These are phyloP conservation scores for Drosophila punjabiensis DNA, from an alignment of 1,140 invertebrate genomes.

Conservation along the genomic window DNA sequence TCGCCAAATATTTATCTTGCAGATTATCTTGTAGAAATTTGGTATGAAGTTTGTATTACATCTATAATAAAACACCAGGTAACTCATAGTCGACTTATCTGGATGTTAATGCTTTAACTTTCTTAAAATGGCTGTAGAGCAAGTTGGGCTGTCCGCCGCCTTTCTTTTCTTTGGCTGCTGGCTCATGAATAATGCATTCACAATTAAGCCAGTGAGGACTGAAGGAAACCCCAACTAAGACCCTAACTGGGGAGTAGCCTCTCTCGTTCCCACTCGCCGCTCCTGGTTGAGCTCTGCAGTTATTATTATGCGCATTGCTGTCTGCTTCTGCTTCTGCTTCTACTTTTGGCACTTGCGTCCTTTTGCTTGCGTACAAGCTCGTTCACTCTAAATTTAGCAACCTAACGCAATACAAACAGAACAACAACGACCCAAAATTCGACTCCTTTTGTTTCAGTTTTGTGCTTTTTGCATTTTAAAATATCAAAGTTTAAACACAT, in stretches of 20 bases:
- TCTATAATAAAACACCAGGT: too few species aligned
- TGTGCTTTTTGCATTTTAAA: constrained; percentile 58
- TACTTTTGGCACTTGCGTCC: constrained; percentile 47
- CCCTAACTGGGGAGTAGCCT: constrained; percentile 26
- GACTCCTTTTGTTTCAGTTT: constrained; percentile 41
- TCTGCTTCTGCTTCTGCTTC: not conserved
- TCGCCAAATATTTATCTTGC: not conserved
- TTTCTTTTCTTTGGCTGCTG: constrained; percentile 37
- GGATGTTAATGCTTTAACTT: not conserved
- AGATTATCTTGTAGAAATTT: too few species aligned
- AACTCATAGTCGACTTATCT: not conserved
- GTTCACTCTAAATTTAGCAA: constrained; percentile 73
- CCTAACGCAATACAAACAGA: constrained; percentile 52
- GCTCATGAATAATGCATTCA: constrained; percentile 81
- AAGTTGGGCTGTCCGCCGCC: constrained; percentile 32
- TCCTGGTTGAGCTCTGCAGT: constrained; percentile 44
- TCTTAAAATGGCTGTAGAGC: constrained; percentile 21
- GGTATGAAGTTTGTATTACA: too few species aligned
- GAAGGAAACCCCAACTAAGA: constrained; percentile 44
- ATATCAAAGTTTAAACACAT: constrained; percentile 76
- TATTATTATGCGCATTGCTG: constrained; percentile 66
- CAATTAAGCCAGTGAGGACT: constrained; percentile 72
- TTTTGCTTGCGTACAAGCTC: constrained; percentile 62
- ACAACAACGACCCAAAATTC: constrained; percentile 34
- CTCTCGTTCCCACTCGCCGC: constrained; percentile 3